These are phyloP conservation scores for Malacosoma neustria DNA, from an alignment of 2,888 invertebrate genomes.

Conservation along the genomic window DNA sequence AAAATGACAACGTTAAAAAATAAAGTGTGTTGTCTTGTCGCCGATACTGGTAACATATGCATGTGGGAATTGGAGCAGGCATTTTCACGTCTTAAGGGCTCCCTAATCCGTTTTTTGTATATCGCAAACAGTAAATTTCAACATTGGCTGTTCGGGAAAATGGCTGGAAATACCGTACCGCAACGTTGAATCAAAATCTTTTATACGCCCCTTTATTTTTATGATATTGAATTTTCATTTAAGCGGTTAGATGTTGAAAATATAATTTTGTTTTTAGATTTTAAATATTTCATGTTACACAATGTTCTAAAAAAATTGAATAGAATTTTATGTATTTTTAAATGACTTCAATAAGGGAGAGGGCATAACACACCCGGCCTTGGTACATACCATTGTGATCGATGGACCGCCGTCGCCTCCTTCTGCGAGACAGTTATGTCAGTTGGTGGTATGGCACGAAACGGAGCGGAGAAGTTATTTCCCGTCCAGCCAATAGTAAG, in stretches of 20 bases:
- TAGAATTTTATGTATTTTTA: no score
- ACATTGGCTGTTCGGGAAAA: slow-evolving; percentile 34
- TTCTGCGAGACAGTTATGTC: no score
- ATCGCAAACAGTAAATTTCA: slow-evolving; percentile 41
- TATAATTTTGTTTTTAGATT: no score
- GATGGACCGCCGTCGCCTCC: no score
- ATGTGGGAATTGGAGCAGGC: slow-evolving; percentile 17
- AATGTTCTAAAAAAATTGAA: no score
- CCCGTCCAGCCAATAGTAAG: no score
- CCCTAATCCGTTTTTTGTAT: slow-evolving; percentile 42
- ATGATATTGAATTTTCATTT: slow-evolving; percentile 30
- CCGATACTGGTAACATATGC: slow-evolving; percentile 26
- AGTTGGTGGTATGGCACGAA: no score
- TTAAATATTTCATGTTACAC: no score
- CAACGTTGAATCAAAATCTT: slow-evolving; percentile 37
- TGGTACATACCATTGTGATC: no score
- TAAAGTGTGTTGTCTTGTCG: background rate
- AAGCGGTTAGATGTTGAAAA: background rate
- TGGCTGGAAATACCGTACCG: slow-evolving; percentile 26
- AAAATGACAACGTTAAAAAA: background rate
- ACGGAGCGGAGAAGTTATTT: no score
- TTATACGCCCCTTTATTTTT: slow-evolving; percentile 32
- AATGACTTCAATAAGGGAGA: no score
- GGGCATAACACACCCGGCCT: no score
- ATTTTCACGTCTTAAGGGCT: slow-evolving; percentile 15